Base-by-base conservation (phyloP, 2,797 vertebrate species). In the Bryconaethiops microstoma region DNA sequence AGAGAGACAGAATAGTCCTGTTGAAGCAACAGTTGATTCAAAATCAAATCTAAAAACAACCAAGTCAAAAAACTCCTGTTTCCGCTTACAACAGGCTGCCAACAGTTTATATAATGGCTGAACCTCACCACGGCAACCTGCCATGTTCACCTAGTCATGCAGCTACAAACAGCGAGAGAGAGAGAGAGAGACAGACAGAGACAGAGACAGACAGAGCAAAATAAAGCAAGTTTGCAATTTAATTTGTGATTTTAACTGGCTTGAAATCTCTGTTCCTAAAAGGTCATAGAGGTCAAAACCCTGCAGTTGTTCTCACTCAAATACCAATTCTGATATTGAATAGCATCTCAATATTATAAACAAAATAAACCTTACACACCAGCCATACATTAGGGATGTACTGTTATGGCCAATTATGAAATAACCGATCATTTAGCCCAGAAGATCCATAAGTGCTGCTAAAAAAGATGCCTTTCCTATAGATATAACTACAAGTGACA, bases 91-190 rank as follows among this genome's bases (percentile, higher is more conserved):
- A 17, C 17, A 50, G 74, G 85, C 87, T 70, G 84, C 84, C 88
- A 82, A 88, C 86, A 86, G 86, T 92, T 93, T 92, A 91, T 88
- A 87, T 88, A 93, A 94, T 86, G 67, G 86, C 69, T 5, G 76
- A 84, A 75, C 59, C 84, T 87, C 83, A 70, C 86, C 86, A 90
- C 84, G 86, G 88, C 86, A 84, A 90, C 89, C 82, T 85, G 67
- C 81, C 68, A 78, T 83, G 71, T 80, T 81, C 64, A 85, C 82
- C 76, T 79, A 81, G 83, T 87, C 81, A 89, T 80, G 81, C 86
- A 73, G 74, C 10, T 12, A 57, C 19, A n/a, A 19, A 62, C 67
- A 48, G 25, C 19, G 39, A 6, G 8, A 14, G 54, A 60, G 19
- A 7, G n/a, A 57, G 63, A 2, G 74, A 25, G 16, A 25, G 23